Conservation (phyloP, 2,113 vertebrate species). For the Amblyornis subalaris region DNA sequence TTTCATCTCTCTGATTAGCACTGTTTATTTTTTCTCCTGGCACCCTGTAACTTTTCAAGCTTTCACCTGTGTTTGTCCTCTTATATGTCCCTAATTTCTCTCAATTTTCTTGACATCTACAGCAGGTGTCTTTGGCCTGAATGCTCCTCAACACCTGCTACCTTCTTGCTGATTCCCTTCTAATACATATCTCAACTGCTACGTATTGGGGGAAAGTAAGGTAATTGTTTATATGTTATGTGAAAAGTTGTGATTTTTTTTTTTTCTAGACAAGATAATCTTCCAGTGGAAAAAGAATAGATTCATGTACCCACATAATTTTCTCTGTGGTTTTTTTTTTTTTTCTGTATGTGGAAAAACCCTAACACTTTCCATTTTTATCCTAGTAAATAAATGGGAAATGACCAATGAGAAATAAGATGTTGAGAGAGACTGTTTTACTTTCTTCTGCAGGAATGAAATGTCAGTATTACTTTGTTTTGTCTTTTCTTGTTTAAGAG, state of each 20-base stretch:
- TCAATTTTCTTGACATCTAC: slow-evolving; percentile 11
- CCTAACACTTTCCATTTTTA: background rate
- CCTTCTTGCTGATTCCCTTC: background rate
- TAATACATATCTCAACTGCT: background rate
- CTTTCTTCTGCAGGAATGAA: background rate
- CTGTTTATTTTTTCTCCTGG: background rate
- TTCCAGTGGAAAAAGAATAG: background rate
- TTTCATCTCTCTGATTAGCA: background rate
- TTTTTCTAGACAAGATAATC: background rate
- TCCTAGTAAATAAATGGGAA: background rate
- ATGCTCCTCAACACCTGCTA: background rate
- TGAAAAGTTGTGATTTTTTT: background rate
- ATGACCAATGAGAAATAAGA: background rate
- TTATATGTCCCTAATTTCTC: background rate
- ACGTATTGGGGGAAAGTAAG: accelerated
- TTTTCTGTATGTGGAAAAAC: background rate
- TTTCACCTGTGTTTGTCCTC: background rate
- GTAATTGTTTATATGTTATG: background rate
- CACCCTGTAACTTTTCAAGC: background rate
- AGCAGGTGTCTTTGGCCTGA: slow-evolving; percentile 4
- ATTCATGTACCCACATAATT: background rate
- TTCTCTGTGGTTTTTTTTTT: background rate
- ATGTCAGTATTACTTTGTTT: background rate
- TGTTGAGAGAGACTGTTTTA: background rate
- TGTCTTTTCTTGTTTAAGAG: background rate